Evolutionary conservation across 2,888 invertebrate species (phyloP), one percentile per base, ranked within the genome.

Genomic region (Dynastes tityus): DNA sequence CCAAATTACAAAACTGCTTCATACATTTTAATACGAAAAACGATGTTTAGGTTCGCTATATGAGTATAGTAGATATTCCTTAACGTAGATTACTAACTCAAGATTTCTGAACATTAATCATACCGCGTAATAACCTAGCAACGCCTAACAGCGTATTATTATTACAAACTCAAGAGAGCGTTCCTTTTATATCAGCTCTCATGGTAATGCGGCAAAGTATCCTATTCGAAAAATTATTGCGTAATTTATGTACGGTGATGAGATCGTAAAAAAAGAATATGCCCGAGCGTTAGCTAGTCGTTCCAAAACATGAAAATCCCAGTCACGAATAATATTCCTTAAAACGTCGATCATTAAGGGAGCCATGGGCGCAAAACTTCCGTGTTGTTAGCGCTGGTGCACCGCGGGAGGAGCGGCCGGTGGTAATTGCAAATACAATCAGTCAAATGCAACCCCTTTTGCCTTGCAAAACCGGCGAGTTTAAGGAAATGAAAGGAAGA

Each of bases 361-460:
- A 22, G 61, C 29, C 53, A 16, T 55, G 16, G 37, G 70, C 70
- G 70, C 73, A 58, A 78, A 78, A 78, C 76, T 78, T 78, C 76
- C 68, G 64, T 70, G 75, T 70, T 75, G 68, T 49, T 58, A 65
- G 64, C 49, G 55, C 67, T 76, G 55, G 55, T 40, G 68, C 51
- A n/a, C 61, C 55, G 61, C 61, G 45, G 67, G 74, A 73, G 74
- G 78, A 63, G 58, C 22, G 11, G 61, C 61, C 53, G 16, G 53
- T 53, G 78, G 75, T 80, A 78, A 78, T 78, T 78, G 79, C 79
- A 63, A 80, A 77, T 63, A 78, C 80, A 80, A 81, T 80, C 80
- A 78, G 78, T 80, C 79, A 80, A 80, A 79, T 76, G 76, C 77
- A 76, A 77, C 79, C 79, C 80, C 81, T 80, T 80, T 16, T 16